phyloP scores from a whole-genome alignment of 1,140 invertebrate species.

The Drosophila auraria region DNA sequence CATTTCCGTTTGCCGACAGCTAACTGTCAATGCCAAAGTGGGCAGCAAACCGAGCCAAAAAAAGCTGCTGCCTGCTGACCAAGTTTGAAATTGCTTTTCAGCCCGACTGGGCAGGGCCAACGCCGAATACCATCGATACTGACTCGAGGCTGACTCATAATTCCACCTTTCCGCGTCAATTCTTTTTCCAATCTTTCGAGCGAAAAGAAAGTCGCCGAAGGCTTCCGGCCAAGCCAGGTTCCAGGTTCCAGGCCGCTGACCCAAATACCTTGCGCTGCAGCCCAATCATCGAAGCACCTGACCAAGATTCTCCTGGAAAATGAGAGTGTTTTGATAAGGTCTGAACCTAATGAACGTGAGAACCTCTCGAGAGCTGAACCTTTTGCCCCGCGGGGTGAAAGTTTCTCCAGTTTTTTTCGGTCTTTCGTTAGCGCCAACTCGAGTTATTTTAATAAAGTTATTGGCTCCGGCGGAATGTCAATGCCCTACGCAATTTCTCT shows the following conservation, averaged over 20 bases:
- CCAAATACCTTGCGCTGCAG: conserved; percentile 57
- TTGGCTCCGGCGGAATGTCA: conserved; percentile 55
- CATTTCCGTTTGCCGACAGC: conserved; percentile 75
- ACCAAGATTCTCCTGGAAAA: conserved; percentile 51
- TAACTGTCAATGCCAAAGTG: conserved; percentile 81
- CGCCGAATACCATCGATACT: conserved; percentile 48
- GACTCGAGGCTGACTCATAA: conserved; percentile 62
- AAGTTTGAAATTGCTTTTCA: conserved; percentile 72
- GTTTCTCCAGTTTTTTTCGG: conserved; percentile 31
- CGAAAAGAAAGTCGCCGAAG: conserved; percentile 75
- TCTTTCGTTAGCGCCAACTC: conserved; percentile 20
- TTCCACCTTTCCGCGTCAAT: conserved; percentile 30
- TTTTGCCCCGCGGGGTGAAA: conserved; percentile 63
- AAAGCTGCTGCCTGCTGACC: conserved; percentile 44
- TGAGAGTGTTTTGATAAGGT: conserved; percentile 74
- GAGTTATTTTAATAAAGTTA: conserved; percentile 60
- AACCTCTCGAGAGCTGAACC: conserved; percentile 45
- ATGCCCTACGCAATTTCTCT: conserved; percentile 81
- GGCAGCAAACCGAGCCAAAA: conserved; percentile 55
- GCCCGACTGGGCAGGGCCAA: conserved; percentile 52
- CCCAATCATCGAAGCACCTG: conserved; percentile 45
- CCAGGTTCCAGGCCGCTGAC: conserved; percentile 56
- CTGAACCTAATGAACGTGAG: conserved; percentile 71
- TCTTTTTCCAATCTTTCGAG: conserved; percentile 36
- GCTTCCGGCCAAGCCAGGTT: conserved; percentile 66